Base-by-base conservation (phyloP, 1,140 invertebrate species). In the Drosophila mojavensis region DNA sequence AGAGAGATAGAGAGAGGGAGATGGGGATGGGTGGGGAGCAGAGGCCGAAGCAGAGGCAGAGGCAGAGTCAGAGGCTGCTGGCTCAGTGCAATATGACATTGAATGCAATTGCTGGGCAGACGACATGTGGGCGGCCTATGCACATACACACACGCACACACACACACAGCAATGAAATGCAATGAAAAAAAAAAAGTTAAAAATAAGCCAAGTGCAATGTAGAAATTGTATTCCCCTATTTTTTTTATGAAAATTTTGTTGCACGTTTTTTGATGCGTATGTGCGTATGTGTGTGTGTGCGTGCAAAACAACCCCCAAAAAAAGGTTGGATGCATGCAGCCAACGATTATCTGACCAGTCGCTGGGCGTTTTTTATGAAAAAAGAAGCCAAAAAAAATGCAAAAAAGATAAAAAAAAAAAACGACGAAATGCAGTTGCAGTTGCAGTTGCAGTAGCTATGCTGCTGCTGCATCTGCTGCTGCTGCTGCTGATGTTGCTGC, bases 291-390 rank as follows among this genome's bases (percentile, higher is more conserved):
- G 59, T 60, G 71, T 65, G 54, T 63, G 70, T 56, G 72, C 47
- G 70, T 69, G 67, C 79, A 88, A 88, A 86, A 86, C 82, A 88
- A 86, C 83, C 83, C 82, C 76, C 79, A 67, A 77, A 88, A 88
- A 85, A 81, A 39, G 36, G 36, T 69, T 66, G 79, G 71, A 73
- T 73, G 73, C 73, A 77, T 74, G 54, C 56, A 78, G 58, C 43
- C 36, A 53, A 67, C 55, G 41, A 58, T 50, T 65, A 65, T 76
- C 61, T 59, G 61, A 64, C 68, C 80, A 88, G 76, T 89, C 79
- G 74, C 70, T 59, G 73, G 82, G 82, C 82, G 82, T 86, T 88
- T 86, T 86, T 88, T 88, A 66, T 72, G 53, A 68, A 45, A 15
- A 69, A 71, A 63, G 51, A 36, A 47, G 64, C 24, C 30, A 62